phyloP scores from a whole-genome alignment of 2,797 vertebrate species.

The Danio kyathit region DNA sequence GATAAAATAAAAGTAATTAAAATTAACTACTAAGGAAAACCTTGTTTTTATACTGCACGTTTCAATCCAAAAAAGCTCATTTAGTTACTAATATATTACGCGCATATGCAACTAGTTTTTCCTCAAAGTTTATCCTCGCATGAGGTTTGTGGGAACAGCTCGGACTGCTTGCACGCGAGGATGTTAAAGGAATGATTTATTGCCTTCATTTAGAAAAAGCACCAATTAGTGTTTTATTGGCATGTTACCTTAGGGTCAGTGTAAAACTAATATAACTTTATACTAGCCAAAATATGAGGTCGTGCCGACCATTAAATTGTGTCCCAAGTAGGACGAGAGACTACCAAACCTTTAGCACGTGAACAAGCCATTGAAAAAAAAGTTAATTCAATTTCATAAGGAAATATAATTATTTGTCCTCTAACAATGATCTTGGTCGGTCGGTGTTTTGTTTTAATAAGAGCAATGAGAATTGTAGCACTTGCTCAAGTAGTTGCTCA shows the following conservation, averaged over 20 bases:
- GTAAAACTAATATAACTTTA: constrained; percentile 72
- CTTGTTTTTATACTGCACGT: no score
- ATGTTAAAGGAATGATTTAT: constrained; percentile 70
- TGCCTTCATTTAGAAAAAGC: constrained; percentile 74
- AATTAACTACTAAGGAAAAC: no score
- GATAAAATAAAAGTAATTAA: not conserved
- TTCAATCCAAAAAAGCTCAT: not conserved
- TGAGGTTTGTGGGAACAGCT: constrained; percentile 54
- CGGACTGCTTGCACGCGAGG: constrained; percentile 52
- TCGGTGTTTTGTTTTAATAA: not conserved
- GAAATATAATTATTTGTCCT: not conserved
- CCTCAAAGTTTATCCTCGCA: not conserved
- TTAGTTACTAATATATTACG: not conserved
- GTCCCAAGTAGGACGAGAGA: constrained; percentile 23
- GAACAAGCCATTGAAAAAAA: not conserved
- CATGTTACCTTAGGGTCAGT: constrained; percentile 69
- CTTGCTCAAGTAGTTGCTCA: not conserved
- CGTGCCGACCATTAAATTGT: constrained; percentile 56
- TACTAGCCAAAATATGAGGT: constrained; percentile 59
- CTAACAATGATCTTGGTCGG: not conserved
- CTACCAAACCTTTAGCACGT: not conserved
- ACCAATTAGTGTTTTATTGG: constrained; percentile 81
- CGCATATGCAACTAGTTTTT: no score
- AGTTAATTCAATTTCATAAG: not conserved
- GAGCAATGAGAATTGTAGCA: not conserved